Base-by-base conservation (phyloP, 2,113 vertebrate species). In the Haliaeetus leucogaster region DNA sequence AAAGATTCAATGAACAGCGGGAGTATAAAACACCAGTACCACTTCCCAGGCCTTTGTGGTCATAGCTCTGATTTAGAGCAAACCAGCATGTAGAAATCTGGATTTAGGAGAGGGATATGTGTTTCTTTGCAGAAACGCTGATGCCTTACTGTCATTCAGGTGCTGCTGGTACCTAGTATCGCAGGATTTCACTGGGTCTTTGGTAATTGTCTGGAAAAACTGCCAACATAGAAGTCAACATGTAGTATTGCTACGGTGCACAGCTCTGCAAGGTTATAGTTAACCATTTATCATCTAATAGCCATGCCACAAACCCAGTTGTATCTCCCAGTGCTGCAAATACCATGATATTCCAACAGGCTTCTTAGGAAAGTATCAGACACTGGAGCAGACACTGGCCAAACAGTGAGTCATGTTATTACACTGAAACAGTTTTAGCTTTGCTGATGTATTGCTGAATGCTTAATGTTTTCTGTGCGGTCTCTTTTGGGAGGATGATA, bases 381-480 rank as follows among this genome's bases (percentile, higher is more conserved):
- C 73, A 61, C 25, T 22, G 27, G 15, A 81, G 17, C 1, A 9
- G n/a, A 45, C 27, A 55, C 27, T 5, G 13, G 84, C n/a, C 84
- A 88, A 93, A 72, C 9, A 86, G 48, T 87, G 93, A 90, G 72
- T 97, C 79, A 93, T 53, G 73, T 65, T 94, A 71, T 45, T 84
- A 66, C 23, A 43, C 62, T 34, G 32, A 68, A 82, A 84, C 27
- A 3, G 16, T 61, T 86, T 29, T 73, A 81, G 77, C 34, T 85
- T 86, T 91, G 42, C 82, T 86, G 89, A 81, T 61, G 47, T 67
- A 82, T 38, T 82, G 62, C 58, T 80, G 82, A 80, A 82, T 53
- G 30, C 30, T 77, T 76, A 29, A 82, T 66, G 23, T 85, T 94
- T 96, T 95, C 87, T 95, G n/a, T 77, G 81, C 1, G 0, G 53